Evolutionary conservation across 2,797 vertebrate genomes (phyloP), one percentile per base, ranked within the genome.

Genomic region (Megalops cyprinoides): DNA sequence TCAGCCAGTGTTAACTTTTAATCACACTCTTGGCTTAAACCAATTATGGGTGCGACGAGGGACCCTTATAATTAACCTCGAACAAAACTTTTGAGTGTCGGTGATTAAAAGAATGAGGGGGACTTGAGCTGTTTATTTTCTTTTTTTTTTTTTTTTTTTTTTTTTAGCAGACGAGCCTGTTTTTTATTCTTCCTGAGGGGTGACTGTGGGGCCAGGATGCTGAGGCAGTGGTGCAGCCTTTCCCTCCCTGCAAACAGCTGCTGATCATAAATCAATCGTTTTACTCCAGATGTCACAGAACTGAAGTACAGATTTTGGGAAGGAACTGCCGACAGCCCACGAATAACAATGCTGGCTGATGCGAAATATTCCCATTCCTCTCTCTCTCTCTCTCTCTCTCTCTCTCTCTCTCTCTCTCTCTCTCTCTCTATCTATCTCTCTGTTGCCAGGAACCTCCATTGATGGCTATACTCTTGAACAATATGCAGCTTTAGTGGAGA

Each of bases 251-350:
- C 74, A 77, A 78, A 78, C 51, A 78, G 81, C 75, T 60, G 65
- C 53, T 55, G 81, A 78, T 82, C 62, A 60, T 82, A 73, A 78
- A 82, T 78, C 81, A 82, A 18, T 44, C 69, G 73, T 82, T 78
- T 58, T 48, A 4, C 37, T 34, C 39, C 53, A 42, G 67, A 77
- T 71, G 65, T 39, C 28, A 58, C 37, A 46, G 81, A 56, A 34
- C 34, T 62, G 9, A 20, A 75, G 79, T 20, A 28, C 62, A 65
- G 46, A 76, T 14, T 10, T 31, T 62, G 58, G 58, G 9, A 10
- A 31, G 58, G 74, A 76, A 75, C 73, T 60, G 28, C 56, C 34
- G 46, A 62, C 60, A 39, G 58, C 58, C 58, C 25, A 31, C 25
- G 73, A 74, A 74, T 74, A 58, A 80, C 51, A 80, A 80, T 58